Conservation (phyloP, 2,888 invertebrate genomes). For the Drosophila fungiperda region DNA sequence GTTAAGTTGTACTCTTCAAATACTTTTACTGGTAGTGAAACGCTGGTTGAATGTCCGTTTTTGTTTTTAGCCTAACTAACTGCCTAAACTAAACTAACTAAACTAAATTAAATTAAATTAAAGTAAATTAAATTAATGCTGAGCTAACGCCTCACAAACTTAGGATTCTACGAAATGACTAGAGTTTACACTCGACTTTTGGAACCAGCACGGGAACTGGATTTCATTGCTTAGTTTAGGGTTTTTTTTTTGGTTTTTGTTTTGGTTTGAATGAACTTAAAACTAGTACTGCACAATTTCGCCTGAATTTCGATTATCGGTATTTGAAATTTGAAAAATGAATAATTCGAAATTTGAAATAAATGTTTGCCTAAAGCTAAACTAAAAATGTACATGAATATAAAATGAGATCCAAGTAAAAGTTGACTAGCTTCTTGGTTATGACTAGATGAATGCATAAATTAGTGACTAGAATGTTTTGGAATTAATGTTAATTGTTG, state of each 20-base stretch:
- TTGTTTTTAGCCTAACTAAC: slow-evolving; percentile 33
- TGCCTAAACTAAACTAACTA: slow-evolving; percentile 38
- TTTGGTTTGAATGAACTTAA: slow-evolving; percentile 51
- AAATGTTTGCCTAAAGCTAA: slow-evolving; percentile 45
- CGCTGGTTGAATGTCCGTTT: slow-evolving; percentile 77
- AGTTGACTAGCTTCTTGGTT: slow-evolving; percentile 29
- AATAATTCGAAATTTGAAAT: slow-evolving; percentile 27
- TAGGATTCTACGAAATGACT: slow-evolving; percentile 77
- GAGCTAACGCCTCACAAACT: slow-evolving; percentile 51
- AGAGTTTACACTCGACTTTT: slow-evolving; percentile 83
- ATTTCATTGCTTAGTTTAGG: slow-evolving; percentile 48
- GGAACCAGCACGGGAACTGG: slow-evolving; percentile 58
- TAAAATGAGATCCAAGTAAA: slow-evolving; percentile 17
- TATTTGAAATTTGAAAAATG: slow-evolving; percentile 43
- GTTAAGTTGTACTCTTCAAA: slow-evolving; percentile 75
- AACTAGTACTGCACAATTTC: slow-evolving; percentile 83
- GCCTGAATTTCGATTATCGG: slow-evolving; percentile 77
- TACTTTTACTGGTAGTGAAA: slow-evolving; percentile 80
- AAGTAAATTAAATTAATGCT: slow-evolving; percentile 42
- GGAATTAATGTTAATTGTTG: background rate
- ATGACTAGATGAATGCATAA: slow-evolving; percentile 47
- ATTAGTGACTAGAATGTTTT: slow-evolving; percentile 60
- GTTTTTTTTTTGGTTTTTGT: slow-evolving; percentile 26
- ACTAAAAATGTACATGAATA: slow-evolving; percentile 56
- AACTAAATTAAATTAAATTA: slow-evolving; percentile 42